Percentiles rank a stretch among this genome's conserved stretches.
Conservation (phyloP, 2,888 invertebrate species). For the Acrobasis consociella region DNA sequence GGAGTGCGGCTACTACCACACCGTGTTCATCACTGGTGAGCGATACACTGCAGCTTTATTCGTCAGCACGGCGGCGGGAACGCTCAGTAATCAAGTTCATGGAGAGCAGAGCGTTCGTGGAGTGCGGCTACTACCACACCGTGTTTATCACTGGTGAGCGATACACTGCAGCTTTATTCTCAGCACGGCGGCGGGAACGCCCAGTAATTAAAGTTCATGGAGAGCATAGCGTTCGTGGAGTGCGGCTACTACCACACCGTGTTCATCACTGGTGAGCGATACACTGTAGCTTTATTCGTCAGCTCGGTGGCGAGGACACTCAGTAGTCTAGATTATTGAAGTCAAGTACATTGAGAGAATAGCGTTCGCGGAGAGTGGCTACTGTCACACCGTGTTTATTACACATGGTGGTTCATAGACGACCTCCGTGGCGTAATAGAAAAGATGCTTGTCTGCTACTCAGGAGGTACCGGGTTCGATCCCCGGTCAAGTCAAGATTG, state of each 20-base stretch:
- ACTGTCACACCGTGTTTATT: too few species aligned
- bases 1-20: conserved; percentile 87
- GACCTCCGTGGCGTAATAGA: too few species aligned
- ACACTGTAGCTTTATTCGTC: too few species aligned
- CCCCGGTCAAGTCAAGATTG: too few species aligned
- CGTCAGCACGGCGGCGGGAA: conserved; percentile 85
- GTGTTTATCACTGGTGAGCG: conserved; percentile 85
- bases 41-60: too few species aligned
- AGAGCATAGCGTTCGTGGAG: conserved; percentile 81
- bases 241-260: conserved; percentile 89
- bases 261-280: conserved; percentile 83
- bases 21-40: conserved; percentile 86
- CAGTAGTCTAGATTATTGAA: too few species aligned
- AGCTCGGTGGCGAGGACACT: too few species aligned
- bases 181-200: conserved; percentile 64
- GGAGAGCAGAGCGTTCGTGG: conserved; percentile 81
- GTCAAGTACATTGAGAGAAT: too few species aligned
- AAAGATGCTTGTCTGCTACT: too few species aligned
- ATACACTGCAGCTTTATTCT: not conserved
- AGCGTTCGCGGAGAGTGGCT: too few species aligned
- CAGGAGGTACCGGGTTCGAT: too few species aligned
- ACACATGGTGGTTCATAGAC: too few species aligned
- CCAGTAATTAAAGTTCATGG: conserved; percentile 74
- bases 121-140: conserved; percentile 88
- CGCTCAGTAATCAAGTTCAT: conserved; percentile 75